Percentiles rank a stretch among this genome's conserved stretches.
Evolutionary conservation across 2,113 vertebrate species (phyloP).

Genomic region (Thryonomys swinderianus): DNA sequence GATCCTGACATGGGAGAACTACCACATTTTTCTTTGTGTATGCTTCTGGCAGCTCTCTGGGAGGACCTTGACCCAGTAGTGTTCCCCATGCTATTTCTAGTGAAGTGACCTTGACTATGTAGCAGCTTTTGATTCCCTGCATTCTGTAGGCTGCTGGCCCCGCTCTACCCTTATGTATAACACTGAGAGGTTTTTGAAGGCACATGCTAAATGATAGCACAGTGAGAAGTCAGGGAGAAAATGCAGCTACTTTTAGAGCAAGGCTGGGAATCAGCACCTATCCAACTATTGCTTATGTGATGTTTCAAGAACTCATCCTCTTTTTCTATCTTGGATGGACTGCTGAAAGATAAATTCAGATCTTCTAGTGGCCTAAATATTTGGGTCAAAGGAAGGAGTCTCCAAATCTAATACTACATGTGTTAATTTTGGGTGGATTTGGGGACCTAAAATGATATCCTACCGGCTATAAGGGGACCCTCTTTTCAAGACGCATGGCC

Average conservation of each 20-base stretch:
- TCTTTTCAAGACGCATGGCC: conserved; percentile 72
- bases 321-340: conserved; percentile 15
- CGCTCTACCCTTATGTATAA: conserved; percentile 70
- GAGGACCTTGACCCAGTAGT: conserved; percentile 60
- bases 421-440: conserved; percentile 46
- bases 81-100: conserved; percentile 70
- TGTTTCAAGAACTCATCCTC: conserved; percentile 61
- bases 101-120: conserved; percentile 76
- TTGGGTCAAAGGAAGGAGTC: conserved; percentile 31
- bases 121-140: conserved; percentile 72
- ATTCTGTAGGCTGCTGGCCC: conserved; percentile 67
- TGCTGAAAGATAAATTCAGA: conserved; percentile 50
- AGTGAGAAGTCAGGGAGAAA: conserved; percentile 12
- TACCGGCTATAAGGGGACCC: conserved; percentile 57
- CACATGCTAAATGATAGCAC: conserved; percentile 52
- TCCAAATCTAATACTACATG: conserved; percentile 19
- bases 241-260: conserved; percentile 61
- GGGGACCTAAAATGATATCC: conserved; percentile 3
- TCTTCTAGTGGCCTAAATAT: conserved; percentile 47
- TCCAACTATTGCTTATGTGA: neutral
- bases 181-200: conserved; percentile 65
- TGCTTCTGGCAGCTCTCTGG: conserved; percentile 67
- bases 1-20: conserved; percentile 52
- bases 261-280: conserved; percentile 45
- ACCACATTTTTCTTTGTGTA: conserved; percentile 57